Conservation (phyloP, 2,888 invertebrate genomes). For the Myathropa florea region DNA sequence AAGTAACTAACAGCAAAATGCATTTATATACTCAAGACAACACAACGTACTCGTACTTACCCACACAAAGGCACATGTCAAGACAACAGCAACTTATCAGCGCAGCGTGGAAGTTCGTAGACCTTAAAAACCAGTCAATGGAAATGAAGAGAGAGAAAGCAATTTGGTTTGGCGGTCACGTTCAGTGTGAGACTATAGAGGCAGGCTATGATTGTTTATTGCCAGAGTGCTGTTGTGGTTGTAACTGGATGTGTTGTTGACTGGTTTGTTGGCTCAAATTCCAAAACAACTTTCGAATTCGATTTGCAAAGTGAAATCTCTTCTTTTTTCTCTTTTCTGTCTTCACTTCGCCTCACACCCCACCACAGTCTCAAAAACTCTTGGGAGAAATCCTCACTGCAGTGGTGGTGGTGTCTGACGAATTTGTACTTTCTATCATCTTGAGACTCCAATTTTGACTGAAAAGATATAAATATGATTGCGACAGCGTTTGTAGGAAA, state of each 20-base stretch:
- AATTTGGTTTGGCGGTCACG: conserved; percentile 68
- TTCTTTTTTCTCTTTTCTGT: not conserved
- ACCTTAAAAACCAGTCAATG: conserved; percentile 67
- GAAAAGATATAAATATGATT: conserved; percentile 50
- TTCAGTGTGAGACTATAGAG: conserved; percentile 42
- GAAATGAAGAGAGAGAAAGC: conserved; percentile 66
- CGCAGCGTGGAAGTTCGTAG: conserved; percentile 51
- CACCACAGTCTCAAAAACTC: conserved; percentile 26
- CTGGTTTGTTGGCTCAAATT: conserved; percentile 51
- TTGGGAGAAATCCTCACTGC: conserved; percentile 41
- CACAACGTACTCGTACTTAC: not conserved
- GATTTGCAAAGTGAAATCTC: conserved; percentile 60
- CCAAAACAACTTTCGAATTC: conserved; percentile 68
- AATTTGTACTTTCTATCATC: not conserved
- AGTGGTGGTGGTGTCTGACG: not conserved
- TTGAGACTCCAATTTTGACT: not conserved
- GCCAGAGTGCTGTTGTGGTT: conserved; percentile 1
- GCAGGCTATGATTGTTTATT: conserved; percentile 10
- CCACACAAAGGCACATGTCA: not conserved
- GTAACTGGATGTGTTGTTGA: conserved; percentile 8
- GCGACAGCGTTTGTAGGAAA: conserved; percentile 3
- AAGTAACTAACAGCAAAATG: conserved; percentile 23
- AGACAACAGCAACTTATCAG: not conserved
- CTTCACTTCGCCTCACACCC: conserved; percentile 24
- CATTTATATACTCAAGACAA: not conserved